phyloP scores from a whole-genome alignment of 2,888 invertebrate species.

The Synanthedon myopaeformis region DNA sequence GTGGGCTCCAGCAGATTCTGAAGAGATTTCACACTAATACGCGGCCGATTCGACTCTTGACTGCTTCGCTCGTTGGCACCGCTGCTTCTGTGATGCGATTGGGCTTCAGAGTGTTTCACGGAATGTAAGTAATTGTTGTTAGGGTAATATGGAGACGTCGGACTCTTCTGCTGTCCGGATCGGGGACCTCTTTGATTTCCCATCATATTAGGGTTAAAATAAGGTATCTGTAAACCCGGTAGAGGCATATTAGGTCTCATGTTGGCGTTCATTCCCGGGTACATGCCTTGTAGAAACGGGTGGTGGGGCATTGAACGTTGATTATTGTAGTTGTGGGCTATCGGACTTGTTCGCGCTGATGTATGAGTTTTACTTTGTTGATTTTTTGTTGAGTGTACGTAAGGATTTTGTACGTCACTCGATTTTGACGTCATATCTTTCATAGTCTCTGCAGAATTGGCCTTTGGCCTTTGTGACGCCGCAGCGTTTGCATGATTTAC shows the following conservation, averaged over 20 bases:
- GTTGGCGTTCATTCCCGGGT: slow-evolving; percentile 45
- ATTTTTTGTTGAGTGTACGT: slow-evolving; percentile 54
- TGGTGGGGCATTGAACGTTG: slow-evolving; percentile 40
- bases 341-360: slow-evolving; percentile 63
- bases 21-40: slow-evolving; percentile 73
- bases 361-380: slow-evolving; percentile 49
- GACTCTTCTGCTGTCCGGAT: slow-evolving; percentile 49
- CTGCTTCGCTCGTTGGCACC: slow-evolving; percentile 22
- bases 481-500: slow-evolving; percentile 66
- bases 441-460: slow-evolving; percentile 32
- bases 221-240: slow-evolving; percentile 50
- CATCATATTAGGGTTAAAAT: slow-evolving; percentile 50
- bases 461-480: slow-evolving; percentile 42
- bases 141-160: slow-evolving; percentile 51
- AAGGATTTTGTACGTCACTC: slow-evolving; percentile 52
- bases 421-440: slow-evolving; percentile 45
- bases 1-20: slow-evolving; percentile 72
- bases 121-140: slow-evolving; percentile 59
- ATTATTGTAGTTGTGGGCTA: slow-evolving; percentile 52
- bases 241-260: slow-evolving; percentile 44
- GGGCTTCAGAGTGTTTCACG: slow-evolving; percentile 38
- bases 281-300: slow-evolving; percentile 49
- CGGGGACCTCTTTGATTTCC: slow-evolving; percentile 45
- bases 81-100: slow-evolving; percentile 29
- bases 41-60: slow-evolving; percentile 65